A percentile compares a stretch with the other conserved stretches of the same genome.
Evolutionary conservation across 2,888 invertebrate species (phyloP).

Genomic region (Campaea margaritaria): DNA sequence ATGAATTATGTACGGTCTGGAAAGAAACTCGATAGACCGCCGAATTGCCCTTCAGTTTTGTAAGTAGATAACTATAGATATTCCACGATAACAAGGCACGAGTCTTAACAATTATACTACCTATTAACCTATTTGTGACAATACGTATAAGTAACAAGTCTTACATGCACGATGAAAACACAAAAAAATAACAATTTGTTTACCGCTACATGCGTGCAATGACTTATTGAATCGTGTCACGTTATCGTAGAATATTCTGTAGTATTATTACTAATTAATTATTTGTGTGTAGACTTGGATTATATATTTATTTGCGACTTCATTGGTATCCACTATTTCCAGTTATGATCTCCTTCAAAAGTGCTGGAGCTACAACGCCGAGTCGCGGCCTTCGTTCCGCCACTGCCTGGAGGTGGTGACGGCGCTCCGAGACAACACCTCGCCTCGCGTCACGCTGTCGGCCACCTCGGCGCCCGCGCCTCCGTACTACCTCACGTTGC

Average conservation of each 20-base stretch:
- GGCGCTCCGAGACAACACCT: conserved; percentile 67
- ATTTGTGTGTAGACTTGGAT: too few relatives aligned
- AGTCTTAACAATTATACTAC: too few relatives aligned
- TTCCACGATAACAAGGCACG: too few relatives aligned
- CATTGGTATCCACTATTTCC: conserved; percentile 8
- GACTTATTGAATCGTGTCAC: too few relatives aligned
- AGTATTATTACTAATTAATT: background rate
- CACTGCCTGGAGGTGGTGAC: conserved; percentile 89
- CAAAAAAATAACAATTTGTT: too few relatives aligned
- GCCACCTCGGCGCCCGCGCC: conserved; percentile 67
- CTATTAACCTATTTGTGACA: too few relatives aligned
- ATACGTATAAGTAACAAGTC: too few relatives aligned
- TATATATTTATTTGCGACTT: too few relatives aligned
- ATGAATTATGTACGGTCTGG: conserved; percentile 95
- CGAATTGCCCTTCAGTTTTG: conserved; percentile 93
- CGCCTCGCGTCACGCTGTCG: conserved; percentile 66
- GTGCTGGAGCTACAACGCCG: conserved; percentile 95
- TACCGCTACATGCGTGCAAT: too few relatives aligned
- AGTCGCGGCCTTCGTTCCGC: conserved; percentile 94
- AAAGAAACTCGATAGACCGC: conserved; percentile 92
- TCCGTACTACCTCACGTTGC: conserved; percentile 72
- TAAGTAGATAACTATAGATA: conserved; percentile 75
- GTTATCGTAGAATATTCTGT: background rate
- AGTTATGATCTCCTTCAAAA: conserved; percentile 94
- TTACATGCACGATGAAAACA: too few relatives aligned